Conservation (phyloP, 2,113 vertebrate species). For the Aix galericulata region DNA sequence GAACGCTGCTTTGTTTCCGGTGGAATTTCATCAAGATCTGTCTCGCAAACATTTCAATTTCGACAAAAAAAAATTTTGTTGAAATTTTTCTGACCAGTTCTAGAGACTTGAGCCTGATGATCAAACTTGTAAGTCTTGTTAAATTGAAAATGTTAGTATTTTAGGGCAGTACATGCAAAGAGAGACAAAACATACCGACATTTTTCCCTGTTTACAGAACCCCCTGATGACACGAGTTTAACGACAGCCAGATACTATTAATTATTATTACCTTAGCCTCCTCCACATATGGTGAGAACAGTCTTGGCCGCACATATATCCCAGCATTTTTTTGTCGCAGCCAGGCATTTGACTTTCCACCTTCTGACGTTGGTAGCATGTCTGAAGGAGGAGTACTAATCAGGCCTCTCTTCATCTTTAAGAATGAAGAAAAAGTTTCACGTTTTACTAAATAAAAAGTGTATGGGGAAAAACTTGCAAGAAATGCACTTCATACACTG, state of each 20-base stretch:
- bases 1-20: constrained; percentile 68
- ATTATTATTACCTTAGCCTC: constrained; percentile 92
- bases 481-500: background rate
- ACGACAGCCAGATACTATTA: background rate
- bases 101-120: constrained; percentile 70
- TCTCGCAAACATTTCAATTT: constrained; percentile 69
- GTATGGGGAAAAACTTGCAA: background rate
- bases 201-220: constrained; percentile 22
- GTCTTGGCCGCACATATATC: constrained; percentile 92
- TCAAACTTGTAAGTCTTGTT: constrained; percentile 62
- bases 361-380: constrained; percentile 95
- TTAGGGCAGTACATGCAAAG: constrained; percentile 59
- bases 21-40: constrained; percentile 72
- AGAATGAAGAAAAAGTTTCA: constrained; percentile 56
- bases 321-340: constrained; percentile 94
- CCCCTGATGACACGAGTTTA: background rate
- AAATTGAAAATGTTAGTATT: constrained; percentile 68
- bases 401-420: constrained; percentile 95
- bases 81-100: constrained; percentile 66
- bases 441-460: background rate
- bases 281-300: constrained; percentile 92
- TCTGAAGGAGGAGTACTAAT: constrained; percentile 98
- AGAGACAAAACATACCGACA: constrained; percentile 43
- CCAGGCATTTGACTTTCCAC: constrained; percentile 96
- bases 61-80: constrained; percentile 68